Conservation (phyloP, 2,797 vertebrate species). For the Bovichtus variegatus region DNA sequence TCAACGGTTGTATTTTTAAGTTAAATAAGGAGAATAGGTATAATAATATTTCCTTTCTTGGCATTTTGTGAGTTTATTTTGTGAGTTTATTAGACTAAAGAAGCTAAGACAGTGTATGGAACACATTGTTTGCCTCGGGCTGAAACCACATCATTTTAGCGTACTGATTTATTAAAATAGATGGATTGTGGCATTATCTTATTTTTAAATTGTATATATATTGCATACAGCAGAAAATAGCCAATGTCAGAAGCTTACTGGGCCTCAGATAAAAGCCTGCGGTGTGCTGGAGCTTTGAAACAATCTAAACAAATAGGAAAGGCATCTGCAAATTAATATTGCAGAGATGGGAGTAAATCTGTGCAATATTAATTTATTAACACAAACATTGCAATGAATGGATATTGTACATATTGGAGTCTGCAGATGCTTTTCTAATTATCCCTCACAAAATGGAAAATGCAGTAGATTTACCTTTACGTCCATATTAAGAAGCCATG, state of each 20-base stretch:
- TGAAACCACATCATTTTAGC: not conserved
- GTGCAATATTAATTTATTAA: not conserved
- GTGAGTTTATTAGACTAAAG: no score
- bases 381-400: not conserved
- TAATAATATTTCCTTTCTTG: no score
- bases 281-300: no score
- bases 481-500: slow-evolving; percentile 90
- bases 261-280: not conserved
- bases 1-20: no score
- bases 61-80: no score
- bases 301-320: not conserved
- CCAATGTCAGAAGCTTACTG: not conserved
- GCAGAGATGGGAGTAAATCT: not conserved
- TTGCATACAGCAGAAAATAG: not conserved
- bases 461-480: slow-evolving; percentile 81
- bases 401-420: not conserved
- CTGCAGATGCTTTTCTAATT: not conserved
- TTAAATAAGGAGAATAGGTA: no score
- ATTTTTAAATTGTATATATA: not conserved
- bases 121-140: not conserved
- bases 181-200: not conserved
- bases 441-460: not conserved
- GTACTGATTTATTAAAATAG: not conserved
- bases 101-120: no score
- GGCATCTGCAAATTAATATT: not conserved